Evolutionary conservation across 2,113 vertebrate species (phyloP), one percentile per base, ranked within the genome.

Genomic region (Anarrhichthys ocellatus): DNA sequence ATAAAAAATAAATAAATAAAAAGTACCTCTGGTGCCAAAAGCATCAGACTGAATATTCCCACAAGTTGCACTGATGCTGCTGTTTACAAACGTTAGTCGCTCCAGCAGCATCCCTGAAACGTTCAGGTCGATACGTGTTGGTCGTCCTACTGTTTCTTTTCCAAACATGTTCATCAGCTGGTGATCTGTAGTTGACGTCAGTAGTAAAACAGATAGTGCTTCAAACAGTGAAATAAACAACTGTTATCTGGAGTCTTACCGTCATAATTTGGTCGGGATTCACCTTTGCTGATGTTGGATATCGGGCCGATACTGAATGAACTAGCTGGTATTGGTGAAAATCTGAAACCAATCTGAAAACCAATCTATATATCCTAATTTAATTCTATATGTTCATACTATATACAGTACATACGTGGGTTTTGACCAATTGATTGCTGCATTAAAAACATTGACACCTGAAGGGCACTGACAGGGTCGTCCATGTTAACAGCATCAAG

Each of bases 191-290:
- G 38, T 40, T 48, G 20, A n/a, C 36, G 44, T 72, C 1, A 58
- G 66, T 4, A 18, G 18, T 48, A 54, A 81, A 32, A 54, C 46
- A 67, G 9, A 65, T 17, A 5, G 44, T 4, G 46, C 46, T 56
- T 76, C 32, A 62, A 72, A 44, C 32, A 14, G 32, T 59, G 13
- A 67, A 66, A 76, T 64, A 24, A 50, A 32, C 29, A 38, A 10
- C 14, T 8, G 17, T 38, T 46, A 64, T 20, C 54, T 73, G n/a
- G n/a, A 54, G 22, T 52, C 9, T 52, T 22, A 29, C 0, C 13
- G 9, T 29, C n/a, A 29, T 2, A 38, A 40, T 65, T 34, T 52
- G 61, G 48, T 22, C 18, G 18, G 20, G 8, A 6, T 22, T 18
- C 18, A 20, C 20, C 2, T 29, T 29, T 29, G 48, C 44, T 6